phyloP scores from a whole-genome alignment of 2,113 vertebrate genomes.

The Proterorhinus semilunaris region DNA sequence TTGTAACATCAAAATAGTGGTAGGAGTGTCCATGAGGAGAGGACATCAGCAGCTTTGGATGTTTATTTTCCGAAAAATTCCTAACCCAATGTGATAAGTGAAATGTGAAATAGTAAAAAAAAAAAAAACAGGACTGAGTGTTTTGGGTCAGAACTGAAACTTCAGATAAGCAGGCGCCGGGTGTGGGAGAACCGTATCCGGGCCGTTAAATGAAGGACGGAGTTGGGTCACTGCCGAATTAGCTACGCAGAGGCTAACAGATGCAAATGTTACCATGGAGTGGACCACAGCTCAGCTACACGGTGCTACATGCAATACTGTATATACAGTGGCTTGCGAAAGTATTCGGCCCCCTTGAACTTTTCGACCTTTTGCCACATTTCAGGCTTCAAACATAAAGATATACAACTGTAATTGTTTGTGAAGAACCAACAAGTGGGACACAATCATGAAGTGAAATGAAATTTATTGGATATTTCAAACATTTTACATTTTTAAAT shows the following conservation, averaged over 20 bases:
- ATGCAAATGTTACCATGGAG: background rate
- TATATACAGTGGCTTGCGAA: too few relatives aligned
- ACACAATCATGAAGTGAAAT: too few relatives aligned
- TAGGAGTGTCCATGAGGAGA: background rate
- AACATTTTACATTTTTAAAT: too few relatives aligned
- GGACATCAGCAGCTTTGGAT: background rate
- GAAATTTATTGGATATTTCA: too few relatives aligned
- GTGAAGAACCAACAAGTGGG: too few relatives aligned
- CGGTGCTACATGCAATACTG: background rate
- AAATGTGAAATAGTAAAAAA: slow-evolving; percentile 1
- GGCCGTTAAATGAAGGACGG: background rate
- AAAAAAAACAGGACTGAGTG: background rate
- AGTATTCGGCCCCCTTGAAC: too few relatives aligned
- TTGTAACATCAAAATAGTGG: background rate
- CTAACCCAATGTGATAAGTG: background rate
- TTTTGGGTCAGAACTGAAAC: slow-evolving; percentile 5
- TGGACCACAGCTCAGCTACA: background rate
- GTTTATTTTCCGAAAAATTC: background rate
- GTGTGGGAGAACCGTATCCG: background rate
- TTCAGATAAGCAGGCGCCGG: slow-evolving; percentile 11
- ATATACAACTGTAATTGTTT: too few relatives aligned
- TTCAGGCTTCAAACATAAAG: too few relatives aligned
- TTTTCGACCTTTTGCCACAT: too few relatives aligned
- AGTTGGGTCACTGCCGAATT: slow-evolving; percentile 11
- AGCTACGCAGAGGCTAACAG: background rate